Evolutionary conservation across 2,888 invertebrate genomes (phyloP).

Genomic region (Lymantria dispar): DNA sequence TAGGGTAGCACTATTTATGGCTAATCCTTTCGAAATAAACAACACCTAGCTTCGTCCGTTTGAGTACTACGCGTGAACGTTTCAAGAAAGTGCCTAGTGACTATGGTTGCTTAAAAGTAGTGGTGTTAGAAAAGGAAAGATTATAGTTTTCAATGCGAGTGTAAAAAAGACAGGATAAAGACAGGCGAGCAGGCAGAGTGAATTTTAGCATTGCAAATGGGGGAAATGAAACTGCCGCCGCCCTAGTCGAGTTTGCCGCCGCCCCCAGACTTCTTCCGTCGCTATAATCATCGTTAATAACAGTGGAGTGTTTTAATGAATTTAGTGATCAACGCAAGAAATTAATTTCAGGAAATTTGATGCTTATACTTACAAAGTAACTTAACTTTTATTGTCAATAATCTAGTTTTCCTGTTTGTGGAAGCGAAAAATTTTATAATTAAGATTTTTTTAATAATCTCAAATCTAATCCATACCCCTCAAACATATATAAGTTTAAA

Average conservation of each 20-base stretch:
- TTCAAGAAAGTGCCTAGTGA: conserved; percentile 58
- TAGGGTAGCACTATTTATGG: conserved; percentile 78
- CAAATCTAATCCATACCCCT: too few relatives aligned
- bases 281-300: conserved; percentile 76
- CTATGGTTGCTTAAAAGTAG: conserved; percentile 49
- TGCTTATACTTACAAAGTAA: conserved; percentile 13
- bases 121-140: conserved; percentile 41
- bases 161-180: conserved; percentile 46
- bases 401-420: background rate
- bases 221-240: conserved; percentile 70
- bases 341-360: conserved; percentile 39
- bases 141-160: conserved; percentile 25
- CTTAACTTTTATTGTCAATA: conserved; percentile 13
- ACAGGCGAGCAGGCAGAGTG: conserved; percentile 58
- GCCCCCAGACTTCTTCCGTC: conserved; percentile 60
- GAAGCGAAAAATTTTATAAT: background rate
- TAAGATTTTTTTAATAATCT: too few relatives aligned
- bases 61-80: conserved; percentile 45
- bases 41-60: conserved; percentile 58
- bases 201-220: conserved; percentile 81
- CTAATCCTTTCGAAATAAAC: conserved; percentile 79
- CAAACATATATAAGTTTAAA: too few relatives aligned
- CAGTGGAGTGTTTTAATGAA: conserved; percentile 71
- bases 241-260: conserved; percentile 50
- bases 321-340: conserved; percentile 67